phyloP scores from a whole-genome alignment of 2,113 vertebrate genomes.

The Corythornis cristatus region DNA sequence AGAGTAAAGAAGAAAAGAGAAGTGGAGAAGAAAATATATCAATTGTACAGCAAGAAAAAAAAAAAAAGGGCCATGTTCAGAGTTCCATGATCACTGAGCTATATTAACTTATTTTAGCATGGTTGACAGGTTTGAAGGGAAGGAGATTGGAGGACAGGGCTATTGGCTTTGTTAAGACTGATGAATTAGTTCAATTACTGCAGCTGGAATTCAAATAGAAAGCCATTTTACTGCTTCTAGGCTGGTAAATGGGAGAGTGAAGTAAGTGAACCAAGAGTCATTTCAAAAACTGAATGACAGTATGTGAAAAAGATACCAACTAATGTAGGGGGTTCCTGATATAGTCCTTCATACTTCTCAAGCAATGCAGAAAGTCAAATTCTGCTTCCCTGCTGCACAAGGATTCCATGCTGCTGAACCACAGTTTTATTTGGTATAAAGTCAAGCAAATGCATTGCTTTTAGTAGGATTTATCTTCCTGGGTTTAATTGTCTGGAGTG shows the following conservation, averaged over 20 bases:
- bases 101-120: background rate
- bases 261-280: background rate
- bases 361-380: background rate
- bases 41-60: background rate
- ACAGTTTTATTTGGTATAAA: background rate
- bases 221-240: background rate
- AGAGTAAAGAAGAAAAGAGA: background rate
- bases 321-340: background rate
- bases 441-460: background rate
- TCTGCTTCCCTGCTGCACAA: background rate
- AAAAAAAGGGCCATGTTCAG: background rate
- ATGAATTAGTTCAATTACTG: slow-evolving; percentile 18
- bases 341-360: background rate
- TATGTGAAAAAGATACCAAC: background rate
- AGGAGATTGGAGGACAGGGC: background rate
- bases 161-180: slow-evolving; percentile 14
- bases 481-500: background rate
- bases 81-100: background rate
- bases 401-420: background rate
- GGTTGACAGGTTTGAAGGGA: background rate
- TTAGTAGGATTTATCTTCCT: background rate
- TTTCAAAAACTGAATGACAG: background rate
- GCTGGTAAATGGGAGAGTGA: background rate
- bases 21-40: background rate
- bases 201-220: background rate